phyloP scores from a whole-genome alignment of 2,797 vertebrate genomes.

The Sebastes iracundus region DNA sequence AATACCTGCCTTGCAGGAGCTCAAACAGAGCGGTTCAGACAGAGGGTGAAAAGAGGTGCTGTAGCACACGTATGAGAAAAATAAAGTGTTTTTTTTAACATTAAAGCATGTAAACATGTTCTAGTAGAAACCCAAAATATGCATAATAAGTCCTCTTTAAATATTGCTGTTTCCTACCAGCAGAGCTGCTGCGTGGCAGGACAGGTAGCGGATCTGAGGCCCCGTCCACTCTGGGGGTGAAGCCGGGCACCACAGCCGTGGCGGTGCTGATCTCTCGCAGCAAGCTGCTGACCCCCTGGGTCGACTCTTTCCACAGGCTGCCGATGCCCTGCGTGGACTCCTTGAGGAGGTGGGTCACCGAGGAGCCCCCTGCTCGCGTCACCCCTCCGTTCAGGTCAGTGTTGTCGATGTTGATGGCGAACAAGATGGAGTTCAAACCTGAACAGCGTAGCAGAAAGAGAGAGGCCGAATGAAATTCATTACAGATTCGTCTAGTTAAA shows the following conservation, averaged over 20 bases:
- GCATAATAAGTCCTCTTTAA: not conserved
- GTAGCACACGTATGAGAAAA: too few species aligned
- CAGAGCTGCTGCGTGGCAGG: conserved; percentile 84
- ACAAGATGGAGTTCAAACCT: conserved; percentile 98
- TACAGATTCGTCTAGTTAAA: not conserved
- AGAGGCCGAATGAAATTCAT: not conserved
- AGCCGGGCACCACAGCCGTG: conserved; percentile 90
- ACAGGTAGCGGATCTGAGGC: conserved; percentile 91
- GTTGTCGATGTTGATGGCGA: conserved; percentile 99
- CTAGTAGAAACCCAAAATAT: too few species aligned
- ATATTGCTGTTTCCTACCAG: conserved; percentile 67
- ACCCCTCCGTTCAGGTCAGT: conserved; percentile 92
- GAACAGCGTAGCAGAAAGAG: not conserved
- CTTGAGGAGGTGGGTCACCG: conserved; percentile 91
- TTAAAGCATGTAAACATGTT: too few species aligned
- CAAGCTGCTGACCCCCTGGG: conserved; percentile 95
- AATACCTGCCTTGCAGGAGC: too few species aligned
- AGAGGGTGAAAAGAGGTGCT: too few species aligned
- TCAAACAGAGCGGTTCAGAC: too few species aligned
- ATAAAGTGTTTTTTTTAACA: too few species aligned
- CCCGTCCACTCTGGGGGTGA: conserved; percentile 87
- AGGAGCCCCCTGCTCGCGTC: conserved; percentile 76
- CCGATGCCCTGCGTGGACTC: conserved; percentile 97
- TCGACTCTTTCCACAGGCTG: conserved; percentile 93
- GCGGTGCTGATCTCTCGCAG: conserved; percentile 94